These are phyloP conservation scores for Siphlonurus alternatus DNA, from an alignment of 2,888 invertebrate genomes.

Conservation along the genomic window DNA sequence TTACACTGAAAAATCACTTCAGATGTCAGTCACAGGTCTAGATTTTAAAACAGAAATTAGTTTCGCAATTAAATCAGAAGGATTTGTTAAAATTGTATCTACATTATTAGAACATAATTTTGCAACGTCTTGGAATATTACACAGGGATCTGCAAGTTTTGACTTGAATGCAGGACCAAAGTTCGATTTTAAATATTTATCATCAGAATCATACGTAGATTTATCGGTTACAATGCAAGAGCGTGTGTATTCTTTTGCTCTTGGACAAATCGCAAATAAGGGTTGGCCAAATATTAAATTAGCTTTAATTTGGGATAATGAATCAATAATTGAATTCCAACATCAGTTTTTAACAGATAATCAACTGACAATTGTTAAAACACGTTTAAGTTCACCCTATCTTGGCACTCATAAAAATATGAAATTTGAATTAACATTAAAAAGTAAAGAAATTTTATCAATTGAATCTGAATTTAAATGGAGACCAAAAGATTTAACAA, in stretches of 20 bases:
- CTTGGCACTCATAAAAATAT: slow-evolving; percentile 1
- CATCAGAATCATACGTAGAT: not conserved
- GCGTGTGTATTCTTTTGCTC: not conserved
- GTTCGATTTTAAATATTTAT: not conserved
- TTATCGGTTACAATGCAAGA: not conserved
- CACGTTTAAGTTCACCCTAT: not conserved
- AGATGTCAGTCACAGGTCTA: not conserved
- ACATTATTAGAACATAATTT: not conserved
- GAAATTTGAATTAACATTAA: not conserved
- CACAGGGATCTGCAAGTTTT: not conserved
- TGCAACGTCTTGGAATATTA: not conserved
- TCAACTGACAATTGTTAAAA: not conserved
- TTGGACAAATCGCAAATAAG: not conserved
- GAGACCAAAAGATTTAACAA: slow-evolving; percentile 1
- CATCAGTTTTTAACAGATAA: not conserved
- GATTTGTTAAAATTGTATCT: not conserved
- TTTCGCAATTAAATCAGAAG: not conserved
- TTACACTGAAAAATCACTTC: not conserved
- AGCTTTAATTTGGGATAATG: not conserved
- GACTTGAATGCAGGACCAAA: not conserved
- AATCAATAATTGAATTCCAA: not conserved
- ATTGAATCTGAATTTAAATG: not conserved
- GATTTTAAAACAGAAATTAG: not conserved
- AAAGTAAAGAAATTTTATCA: not conserved
- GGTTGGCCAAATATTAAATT: not conserved